Conservation (phyloP, 2,113 vertebrate genomes). For the Mionectes macconnelli region DNA sequence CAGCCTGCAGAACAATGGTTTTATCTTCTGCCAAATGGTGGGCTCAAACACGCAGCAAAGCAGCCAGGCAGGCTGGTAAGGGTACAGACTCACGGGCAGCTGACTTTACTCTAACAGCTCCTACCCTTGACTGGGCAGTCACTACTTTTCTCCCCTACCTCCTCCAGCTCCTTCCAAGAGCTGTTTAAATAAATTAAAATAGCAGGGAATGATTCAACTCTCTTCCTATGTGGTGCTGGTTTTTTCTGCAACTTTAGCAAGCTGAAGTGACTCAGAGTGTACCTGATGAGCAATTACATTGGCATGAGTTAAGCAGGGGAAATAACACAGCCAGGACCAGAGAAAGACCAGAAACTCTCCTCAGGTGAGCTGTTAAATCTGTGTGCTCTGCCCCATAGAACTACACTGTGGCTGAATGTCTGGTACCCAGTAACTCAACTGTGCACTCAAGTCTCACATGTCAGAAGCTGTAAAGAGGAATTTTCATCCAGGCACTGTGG, state of each 20-base stretch:
- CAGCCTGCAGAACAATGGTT: neutral
- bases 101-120: neutral
- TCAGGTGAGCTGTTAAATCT: neutral
- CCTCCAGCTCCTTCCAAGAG: neutral
- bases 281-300: neutral
- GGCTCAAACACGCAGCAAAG: neutral
- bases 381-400: neutral
- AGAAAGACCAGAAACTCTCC: neutral
- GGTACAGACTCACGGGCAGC: neutral
- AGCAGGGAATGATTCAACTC: neutral
- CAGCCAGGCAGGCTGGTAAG: neutral
- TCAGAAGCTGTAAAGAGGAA: neutral
- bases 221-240: neutral
- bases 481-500: neutral
- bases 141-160: neutral
- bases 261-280: neutral
- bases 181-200: neutral
- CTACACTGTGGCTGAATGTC: neutral
- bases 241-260: constrained; percentile 10
- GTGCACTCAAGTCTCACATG: rapidly evolving
- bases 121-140: neutral
- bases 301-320: neutral
- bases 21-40: neutral
- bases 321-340: neutral
- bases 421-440: neutral